Evolutionary conservation across 1,140 invertebrate genomes (phyloP).

Genomic region (Pseudomyrmex gracilis): DNA sequence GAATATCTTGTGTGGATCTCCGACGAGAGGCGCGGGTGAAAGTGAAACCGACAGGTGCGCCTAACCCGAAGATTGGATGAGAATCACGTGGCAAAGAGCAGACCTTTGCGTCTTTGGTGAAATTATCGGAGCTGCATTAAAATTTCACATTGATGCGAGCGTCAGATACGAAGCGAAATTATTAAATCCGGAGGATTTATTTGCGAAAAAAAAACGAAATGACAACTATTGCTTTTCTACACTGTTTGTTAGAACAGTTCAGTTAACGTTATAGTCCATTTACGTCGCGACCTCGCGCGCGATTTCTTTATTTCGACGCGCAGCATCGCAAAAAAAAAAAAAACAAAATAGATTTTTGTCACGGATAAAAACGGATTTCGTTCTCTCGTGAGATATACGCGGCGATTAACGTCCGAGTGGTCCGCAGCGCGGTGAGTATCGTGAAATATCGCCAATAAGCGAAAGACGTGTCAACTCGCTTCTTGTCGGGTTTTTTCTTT

Average conservation of each 20-base stretch:
- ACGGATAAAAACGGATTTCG: background rate
- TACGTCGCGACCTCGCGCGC: too few relatives aligned
- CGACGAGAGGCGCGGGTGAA: slow-evolving; percentile 41
- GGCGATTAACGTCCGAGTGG: slow-evolving; percentile 7
- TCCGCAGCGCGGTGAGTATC: background rate
- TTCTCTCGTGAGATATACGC: background rate
- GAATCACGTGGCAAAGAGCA: slow-evolving; percentile 12
- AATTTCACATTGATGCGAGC: slow-evolving; percentile 2
- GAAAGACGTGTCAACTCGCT: slow-evolving; percentile 45
- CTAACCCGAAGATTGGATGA: slow-evolving; percentile 19
- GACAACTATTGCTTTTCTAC: too few relatives aligned
- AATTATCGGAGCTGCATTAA: slow-evolving; percentile 15
- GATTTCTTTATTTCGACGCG: too few relatives aligned
- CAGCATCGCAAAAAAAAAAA: background rate
- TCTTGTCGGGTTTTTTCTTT: slow-evolving; percentile 20
- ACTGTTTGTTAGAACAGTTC: too few relatives aligned
- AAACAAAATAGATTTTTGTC: slow-evolving; percentile 16
- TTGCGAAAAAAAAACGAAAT: too few relatives aligned
- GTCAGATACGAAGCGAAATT: background rate
- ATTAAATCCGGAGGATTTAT: background rate
- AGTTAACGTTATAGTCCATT: too few relatives aligned
- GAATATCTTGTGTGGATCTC: slow-evolving; percentile 27
- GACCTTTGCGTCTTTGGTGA: slow-evolving; percentile 24
- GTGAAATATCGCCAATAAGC: slow-evolving; percentile 45
- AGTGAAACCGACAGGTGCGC: slow-evolving; percentile 54